Evolutionary conservation across 2,888 invertebrate genomes (phyloP).

Genomic region (Dermolepida albohirtum): DNA sequence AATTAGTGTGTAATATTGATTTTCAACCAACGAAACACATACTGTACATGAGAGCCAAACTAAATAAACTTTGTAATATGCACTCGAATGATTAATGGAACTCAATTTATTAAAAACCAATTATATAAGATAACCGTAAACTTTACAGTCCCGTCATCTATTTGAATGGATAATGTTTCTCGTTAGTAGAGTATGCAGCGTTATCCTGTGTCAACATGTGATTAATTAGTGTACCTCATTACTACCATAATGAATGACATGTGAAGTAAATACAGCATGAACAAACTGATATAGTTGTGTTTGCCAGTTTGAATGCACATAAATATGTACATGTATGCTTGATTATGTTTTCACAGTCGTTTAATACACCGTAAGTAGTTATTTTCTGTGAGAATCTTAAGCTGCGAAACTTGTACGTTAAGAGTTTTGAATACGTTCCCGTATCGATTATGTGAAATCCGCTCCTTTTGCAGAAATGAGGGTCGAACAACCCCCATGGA

Average conservation of each 20-base stretch:
- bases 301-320: too few relatives aligned
- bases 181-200: conserved; percentile 20
- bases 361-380: too few relatives aligned
- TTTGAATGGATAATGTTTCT: conserved; percentile 20
- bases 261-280: conserved; percentile 19
- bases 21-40: too few relatives aligned
- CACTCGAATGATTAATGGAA: too few relatives aligned
- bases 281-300: conserved; percentile 1
- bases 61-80: too few relatives aligned
- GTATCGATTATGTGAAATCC: conserved; percentile 3
- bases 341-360: too few relatives aligned
- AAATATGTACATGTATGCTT: too few relatives aligned
- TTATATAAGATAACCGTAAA: too few relatives aligned
- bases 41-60: too few relatives aligned
- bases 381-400: too few relatives aligned
- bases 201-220: conserved; percentile 36
- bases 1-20: too few relatives aligned
- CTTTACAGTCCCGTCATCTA: background rate
- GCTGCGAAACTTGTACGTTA: background rate
- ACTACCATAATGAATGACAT: conserved; percentile 25
- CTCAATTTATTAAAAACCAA: too few relatives aligned
- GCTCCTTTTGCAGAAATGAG: background rate
- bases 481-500: background rate
- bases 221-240: conserved; percentile 32
- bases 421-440: background rate